These are phyloP conservation scores for Trematomus bernacchii DNA, from an alignment of 2,797 vertebrate genomes.

Conservation along the genomic window DNA sequence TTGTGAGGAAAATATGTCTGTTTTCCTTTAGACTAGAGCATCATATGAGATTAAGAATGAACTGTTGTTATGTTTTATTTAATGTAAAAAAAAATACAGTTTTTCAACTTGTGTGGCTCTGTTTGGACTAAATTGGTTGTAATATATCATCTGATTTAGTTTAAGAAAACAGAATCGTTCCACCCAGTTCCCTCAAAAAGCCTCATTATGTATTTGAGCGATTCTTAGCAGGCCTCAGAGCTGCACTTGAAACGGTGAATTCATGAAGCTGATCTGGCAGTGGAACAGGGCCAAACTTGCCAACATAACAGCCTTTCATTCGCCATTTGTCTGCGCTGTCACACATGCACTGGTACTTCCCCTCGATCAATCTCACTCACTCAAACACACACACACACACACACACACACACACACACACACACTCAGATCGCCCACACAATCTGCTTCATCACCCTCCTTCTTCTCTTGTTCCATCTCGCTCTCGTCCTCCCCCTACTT, in stretches of 20 bases:
- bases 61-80: slow-evolving; percentile 11
- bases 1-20: no score
- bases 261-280: slow-evolving; percentile 53
- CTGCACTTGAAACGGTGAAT: slow-evolving; percentile 45
- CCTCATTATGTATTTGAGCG: slow-evolving; percentile 32
- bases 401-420: slow-evolving; percentile 34
- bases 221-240: slow-evolving; percentile 45
- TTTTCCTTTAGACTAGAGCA: background rate
- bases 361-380: slow-evolving; percentile 62
- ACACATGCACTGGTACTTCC: slow-evolving; percentile 57
- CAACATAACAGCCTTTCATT: slow-evolving; percentile 59
- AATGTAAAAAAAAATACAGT: background rate
- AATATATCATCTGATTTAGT: background rate
- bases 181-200: slow-evolving; percentile 9
- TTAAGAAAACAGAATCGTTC: slow-evolving; percentile 24
- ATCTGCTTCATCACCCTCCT: slow-evolving; percentile 63
- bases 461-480: slow-evolving; percentile 48
- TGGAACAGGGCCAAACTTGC: slow-evolving; percentile 43
- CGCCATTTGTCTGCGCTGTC: slow-evolving; percentile 56
- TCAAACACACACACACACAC: background rate
- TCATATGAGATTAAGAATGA: background rate
- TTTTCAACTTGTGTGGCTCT: background rate
- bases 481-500: slow-evolving; percentile 15
- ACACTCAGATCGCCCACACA: slow-evolving; percentile 55
- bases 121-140: background rate